phyloP scores from a whole-genome alignment of 2,797 vertebrate genomes.

The Balearica regulorum region DNA sequence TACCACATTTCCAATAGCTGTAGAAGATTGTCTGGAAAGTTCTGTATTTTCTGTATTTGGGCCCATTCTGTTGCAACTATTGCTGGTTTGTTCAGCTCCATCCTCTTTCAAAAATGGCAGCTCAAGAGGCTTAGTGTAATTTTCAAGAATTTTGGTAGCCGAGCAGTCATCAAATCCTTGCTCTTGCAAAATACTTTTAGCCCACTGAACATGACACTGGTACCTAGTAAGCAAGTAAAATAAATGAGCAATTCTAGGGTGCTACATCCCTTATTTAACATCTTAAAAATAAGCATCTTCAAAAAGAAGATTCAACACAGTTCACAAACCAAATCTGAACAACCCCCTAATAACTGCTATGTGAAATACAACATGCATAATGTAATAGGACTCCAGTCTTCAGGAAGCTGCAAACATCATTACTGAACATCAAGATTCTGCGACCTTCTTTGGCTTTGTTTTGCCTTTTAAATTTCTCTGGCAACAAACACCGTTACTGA shows the following conservation, averaged over 20 bases:
- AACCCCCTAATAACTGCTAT: neutral
- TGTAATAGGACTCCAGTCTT: neutral
- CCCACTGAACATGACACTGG: conserved; percentile 78
- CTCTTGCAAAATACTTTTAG: conserved; percentile 68
- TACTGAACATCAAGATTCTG: neutral
- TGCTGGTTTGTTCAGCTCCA: neutral
- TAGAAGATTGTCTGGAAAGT: neutral
- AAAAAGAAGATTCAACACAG: neutral
- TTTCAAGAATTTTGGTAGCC: conserved; percentile 63
- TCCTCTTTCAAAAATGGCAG: neutral
- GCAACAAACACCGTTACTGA: neutral
- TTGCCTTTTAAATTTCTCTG: neutral
- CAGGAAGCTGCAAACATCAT: neutral
- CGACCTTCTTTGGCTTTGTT: neutral
- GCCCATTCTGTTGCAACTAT: neutral
- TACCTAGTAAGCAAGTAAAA: conserved; percentile 74
- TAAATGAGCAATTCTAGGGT: neutral
- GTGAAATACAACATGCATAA: neutral
- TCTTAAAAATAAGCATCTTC: neutral
- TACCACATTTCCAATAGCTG: neutral
- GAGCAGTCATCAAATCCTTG: conserved; percentile 78
- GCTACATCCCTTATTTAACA: neutral
- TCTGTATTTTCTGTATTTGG: neutral
- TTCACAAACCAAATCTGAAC: neutral
- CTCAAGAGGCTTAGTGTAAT: conserved; percentile 72